These are phyloP conservation scores for Clarias fuscus DNA, from an alignment of 2,797 vertebrate species.

Conservation along the genomic window DNA sequence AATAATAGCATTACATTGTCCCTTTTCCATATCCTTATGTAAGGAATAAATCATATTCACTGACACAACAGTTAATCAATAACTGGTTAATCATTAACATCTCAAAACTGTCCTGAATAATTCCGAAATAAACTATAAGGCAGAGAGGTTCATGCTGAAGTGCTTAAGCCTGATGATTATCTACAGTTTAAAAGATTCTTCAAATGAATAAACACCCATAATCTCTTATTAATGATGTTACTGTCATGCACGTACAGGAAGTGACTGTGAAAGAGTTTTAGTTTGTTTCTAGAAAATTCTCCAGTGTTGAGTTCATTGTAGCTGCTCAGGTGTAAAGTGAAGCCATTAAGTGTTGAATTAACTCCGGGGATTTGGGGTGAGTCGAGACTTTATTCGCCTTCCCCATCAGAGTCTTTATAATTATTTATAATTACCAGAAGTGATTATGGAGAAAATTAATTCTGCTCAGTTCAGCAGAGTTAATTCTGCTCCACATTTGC, in stretches of 20 bases:
- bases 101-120: not conserved
- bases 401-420: not conserved
- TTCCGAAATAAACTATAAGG: not conserved
- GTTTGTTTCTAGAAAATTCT: not conserved
- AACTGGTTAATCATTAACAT: not conserved
- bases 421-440: conserved; percentile 3
- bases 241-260: no score
- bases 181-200: not conserved
- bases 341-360: conserved; percentile 3
- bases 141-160: conserved; percentile 3
- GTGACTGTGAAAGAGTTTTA: not conserved
- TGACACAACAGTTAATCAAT: not conserved
- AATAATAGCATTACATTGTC: not conserved
- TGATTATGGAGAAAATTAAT: conserved; percentile 61
- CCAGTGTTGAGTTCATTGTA: not conserved
- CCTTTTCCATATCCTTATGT: not conserved
- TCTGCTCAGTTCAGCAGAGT: conserved; percentile 70
- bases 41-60: no score
- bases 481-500: conserved; percentile 11
- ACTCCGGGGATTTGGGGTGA: conserved; percentile 8
- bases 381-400: not conserved
- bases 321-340: conserved; percentile 18
- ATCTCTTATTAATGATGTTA: not conserved
- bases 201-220: not conserved
- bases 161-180: not conserved